Evolutionary conservation across 2,888 invertebrate species (phyloP), one percentile per base, ranked within the genome.

Genomic region (Drosophila demipolita): DNA sequence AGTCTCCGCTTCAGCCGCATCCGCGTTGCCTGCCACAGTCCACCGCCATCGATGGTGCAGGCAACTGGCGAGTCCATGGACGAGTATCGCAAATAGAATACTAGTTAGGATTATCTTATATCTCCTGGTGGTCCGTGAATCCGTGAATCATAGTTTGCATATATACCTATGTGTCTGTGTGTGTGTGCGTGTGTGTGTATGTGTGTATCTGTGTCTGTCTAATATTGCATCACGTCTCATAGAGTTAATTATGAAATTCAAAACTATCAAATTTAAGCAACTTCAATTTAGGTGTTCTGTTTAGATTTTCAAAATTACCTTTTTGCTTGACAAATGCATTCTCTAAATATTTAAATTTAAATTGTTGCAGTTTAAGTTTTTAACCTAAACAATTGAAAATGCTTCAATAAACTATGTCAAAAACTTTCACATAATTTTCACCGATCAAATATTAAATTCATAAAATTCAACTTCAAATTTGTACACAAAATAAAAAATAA

Each of bases 11-110:
- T 78, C 35, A 74, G 73, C 35, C 75, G 80, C 38, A 80, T 79
- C 15, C 90, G 90, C 45, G 87, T 86, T 60, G 81, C 91, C 64
- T 91, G 90, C 65, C 91, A 91, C 67, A 92, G 90, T 67, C 92
- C 92, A 20, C 91, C 91, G 64, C 82, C 82, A 6, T 66, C 66
- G 35, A 64, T 78, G 50, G 33, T 52, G 26, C 26, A 70, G 61
- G 29, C 29, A 29, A 11, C 64, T 40, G 71, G 59, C 36, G 69
- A 90, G 66, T 80, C 89, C 5, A 57, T 91, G 83, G 88, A 88
- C 66, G 92, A 91, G 81, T 92, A 91, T 73, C 90, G 92, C 65
- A 91, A 91, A 74, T 91, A 82, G 63, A 29, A 29, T 20, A 36
- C 23, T 61, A 65, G 58, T 49, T 66, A 62, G 45, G 58, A 15